Evolutionary conservation across 2,113 vertebrate genomes (phyloP).

Genomic region (Rattus rattus): DNA sequence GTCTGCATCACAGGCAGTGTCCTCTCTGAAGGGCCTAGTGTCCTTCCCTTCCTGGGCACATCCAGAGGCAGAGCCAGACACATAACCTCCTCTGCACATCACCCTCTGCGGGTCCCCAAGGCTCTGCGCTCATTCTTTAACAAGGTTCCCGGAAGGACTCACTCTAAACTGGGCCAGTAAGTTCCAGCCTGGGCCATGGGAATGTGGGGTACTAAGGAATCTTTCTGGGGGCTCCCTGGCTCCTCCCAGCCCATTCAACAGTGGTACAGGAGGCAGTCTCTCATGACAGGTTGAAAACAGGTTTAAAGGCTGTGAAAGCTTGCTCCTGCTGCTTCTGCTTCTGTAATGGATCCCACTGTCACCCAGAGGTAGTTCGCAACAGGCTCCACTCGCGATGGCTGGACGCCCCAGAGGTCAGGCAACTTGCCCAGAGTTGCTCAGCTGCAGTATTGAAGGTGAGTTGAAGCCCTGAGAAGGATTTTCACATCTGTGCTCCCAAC

Average conservation of each 20-base stretch:
- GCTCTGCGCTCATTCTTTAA: constrained; percentile 76
- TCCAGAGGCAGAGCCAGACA: background rate
- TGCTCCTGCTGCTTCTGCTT: background rate
- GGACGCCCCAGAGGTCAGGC: background rate
- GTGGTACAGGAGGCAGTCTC: background rate
- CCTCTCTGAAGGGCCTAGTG: background rate
- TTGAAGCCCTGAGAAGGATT: background rate
- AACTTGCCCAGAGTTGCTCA: background rate
- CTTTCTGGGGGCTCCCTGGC: background rate
- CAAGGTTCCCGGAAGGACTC: constrained; percentile 60
- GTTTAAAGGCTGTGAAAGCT: background rate
- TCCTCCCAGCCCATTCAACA: background rate
- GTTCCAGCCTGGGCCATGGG: constrained; percentile 47
- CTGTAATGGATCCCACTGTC: background rate
- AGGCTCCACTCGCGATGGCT: background rate
- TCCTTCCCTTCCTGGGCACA: constrained; percentile 1
- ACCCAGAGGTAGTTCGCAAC: rapidly evolving
- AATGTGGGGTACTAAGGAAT: background rate
- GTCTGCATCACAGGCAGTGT: background rate
- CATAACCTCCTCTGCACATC: background rate
- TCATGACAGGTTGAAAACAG: background rate
- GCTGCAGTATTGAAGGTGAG: background rate
- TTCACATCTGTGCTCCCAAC: background rate
- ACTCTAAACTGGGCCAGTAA: constrained; percentile 71
- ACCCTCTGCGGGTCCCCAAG: constrained; percentile 38